These are phyloP conservation scores for Urosaurus nigricauda DNA, from an alignment of 2,797 vertebrate species.

Conservation along the genomic window DNA sequence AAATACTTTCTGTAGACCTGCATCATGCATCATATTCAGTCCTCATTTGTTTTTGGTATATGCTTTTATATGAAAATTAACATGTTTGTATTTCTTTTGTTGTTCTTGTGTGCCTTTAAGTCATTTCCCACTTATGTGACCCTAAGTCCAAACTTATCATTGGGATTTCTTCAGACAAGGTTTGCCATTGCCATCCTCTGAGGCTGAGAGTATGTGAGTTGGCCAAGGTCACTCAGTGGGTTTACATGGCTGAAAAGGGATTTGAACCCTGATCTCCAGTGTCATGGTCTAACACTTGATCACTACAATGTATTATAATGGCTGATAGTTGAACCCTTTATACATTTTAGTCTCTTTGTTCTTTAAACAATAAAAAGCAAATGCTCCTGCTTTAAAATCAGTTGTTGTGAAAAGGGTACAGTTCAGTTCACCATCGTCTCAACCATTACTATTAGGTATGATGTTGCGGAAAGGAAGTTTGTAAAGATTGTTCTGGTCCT, in stretches of 20 bases:
- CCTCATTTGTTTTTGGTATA: not conserved
- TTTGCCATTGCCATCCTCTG: too few species aligned
- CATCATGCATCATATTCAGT: not conserved
- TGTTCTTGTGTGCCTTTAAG: too few species aligned
- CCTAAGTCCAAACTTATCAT: too few species aligned
- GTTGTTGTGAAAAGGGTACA: not conserved
- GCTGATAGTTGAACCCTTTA: not conserved
- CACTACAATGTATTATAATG: not conserved
- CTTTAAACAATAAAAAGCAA: not conserved
- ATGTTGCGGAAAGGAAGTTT: conserved; percentile 23
- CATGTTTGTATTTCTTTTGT: not conserved
- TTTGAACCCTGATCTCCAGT: too few species aligned
- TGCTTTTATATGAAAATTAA: not conserved
- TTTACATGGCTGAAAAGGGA: too few species aligned
- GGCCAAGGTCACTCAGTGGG: too few species aligned
- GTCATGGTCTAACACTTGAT: too few species aligned
- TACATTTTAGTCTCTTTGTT: not conserved
- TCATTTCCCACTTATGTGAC: too few species aligned
- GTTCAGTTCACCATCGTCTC: not conserved
- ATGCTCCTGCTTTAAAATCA: not conserved
- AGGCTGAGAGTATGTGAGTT: too few species aligned
- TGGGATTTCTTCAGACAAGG: too few species aligned
- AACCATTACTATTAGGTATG: conserved; percentile 12
- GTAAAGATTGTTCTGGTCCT: conserved; percentile 3
- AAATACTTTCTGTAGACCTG: too few species aligned